phyloP scores from a whole-genome alignment of 2,797 vertebrate genomes.

The Coregonus ussuriensis region DNA sequence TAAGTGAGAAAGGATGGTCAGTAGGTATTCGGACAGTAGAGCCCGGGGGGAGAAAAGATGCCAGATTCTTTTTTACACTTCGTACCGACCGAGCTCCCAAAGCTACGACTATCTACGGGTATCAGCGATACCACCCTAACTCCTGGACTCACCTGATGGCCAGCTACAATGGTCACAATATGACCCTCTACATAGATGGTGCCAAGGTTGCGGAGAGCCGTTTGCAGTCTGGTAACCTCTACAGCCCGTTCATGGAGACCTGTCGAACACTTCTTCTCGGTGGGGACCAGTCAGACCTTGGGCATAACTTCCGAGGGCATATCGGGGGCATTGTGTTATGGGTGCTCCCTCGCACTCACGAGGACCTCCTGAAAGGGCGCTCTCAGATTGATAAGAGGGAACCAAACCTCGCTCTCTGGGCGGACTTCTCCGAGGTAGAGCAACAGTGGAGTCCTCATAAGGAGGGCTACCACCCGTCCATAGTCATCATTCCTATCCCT shows the following conservation, averaged over 20 bases:
- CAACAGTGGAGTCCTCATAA: constrained; percentile 81
- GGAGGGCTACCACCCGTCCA: constrained; percentile 73
- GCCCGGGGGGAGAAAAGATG: constrained; percentile 78
- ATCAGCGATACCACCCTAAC: constrained; percentile 78
- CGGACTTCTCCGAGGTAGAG: constrained; percentile 75
- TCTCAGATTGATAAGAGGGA: constrained; percentile 37
- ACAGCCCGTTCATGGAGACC: constrained; percentile 89
- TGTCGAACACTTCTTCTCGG: constrained; percentile 90
- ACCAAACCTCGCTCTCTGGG: constrained; percentile 68
- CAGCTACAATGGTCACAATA: constrained; percentile 84
- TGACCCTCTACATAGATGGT: constrained; percentile 88
- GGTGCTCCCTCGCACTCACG: constrained; percentile 74
- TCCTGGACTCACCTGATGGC: constrained; percentile 89
- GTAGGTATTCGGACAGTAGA: constrained; percentile 85
- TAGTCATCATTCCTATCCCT: constrained; percentile 71
- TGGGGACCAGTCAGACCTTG: constrained; percentile 80
- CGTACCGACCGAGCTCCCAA: constrained; percentile 85
- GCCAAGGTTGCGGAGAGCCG: constrained; percentile 81
- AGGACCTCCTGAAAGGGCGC: constrained; percentile 71
- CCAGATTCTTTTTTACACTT: constrained; percentile 91
- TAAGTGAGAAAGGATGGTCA: constrained; percentile 92
- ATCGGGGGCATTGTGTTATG: constrained; percentile 83
- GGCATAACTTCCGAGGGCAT: constrained; percentile 83
- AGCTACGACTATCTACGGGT: constrained; percentile 79
- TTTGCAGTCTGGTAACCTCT: constrained; percentile 83